Base-by-base conservation (phyloP, 1,140 invertebrate genomes). In the Galleria mellonella region DNA sequence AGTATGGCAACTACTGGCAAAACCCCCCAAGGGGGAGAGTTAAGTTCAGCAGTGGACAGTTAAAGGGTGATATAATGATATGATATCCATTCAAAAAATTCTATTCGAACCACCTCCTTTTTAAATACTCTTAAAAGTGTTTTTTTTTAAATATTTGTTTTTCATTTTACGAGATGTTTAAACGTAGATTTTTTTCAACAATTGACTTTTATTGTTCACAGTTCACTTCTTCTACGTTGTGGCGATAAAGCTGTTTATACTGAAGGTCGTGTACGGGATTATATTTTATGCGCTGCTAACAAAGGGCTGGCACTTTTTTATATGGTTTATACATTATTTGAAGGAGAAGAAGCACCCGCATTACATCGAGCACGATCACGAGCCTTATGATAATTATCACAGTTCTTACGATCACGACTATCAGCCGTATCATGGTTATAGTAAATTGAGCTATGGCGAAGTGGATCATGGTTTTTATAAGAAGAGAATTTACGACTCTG, bases 211-310 rank as follows among this genome's bases (percentile, higher is more conserved):
- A 58, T 74, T 73, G 51, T 70, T 41, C 43, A 17, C 77, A 84
- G 81, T 74, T 39, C 77, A 81, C 43, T 76, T 84, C 47, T 66
- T 79, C 55, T 82, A 81, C 64, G 69, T 73, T 1, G 71, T 69
- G 5, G 81, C 74, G 13, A 73, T 76, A 9, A 84, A 84, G 41
- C 14, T 84, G 0, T 68, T 84, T 52, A 49, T 84, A 8, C 51
- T 84, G 13, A 84, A 84, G 40, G 61, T 82, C 1, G 47, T 81
- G 0, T 84, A 84, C 32, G 77, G 74, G 0, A 58, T 63, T 10
- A 62, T 84, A 11, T 75, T 84, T 51, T 81, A 66, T 42, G 56
- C 65, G 0, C 51, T 84, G 0, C 32, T 69, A 0, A 56, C 51
- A 1, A 84, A 84, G 40, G 72, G 57, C 0, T 82, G 77, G 77